phyloP scores from a whole-genome alignment of 2,113 vertebrate species.

The Alces alces region DNA sequence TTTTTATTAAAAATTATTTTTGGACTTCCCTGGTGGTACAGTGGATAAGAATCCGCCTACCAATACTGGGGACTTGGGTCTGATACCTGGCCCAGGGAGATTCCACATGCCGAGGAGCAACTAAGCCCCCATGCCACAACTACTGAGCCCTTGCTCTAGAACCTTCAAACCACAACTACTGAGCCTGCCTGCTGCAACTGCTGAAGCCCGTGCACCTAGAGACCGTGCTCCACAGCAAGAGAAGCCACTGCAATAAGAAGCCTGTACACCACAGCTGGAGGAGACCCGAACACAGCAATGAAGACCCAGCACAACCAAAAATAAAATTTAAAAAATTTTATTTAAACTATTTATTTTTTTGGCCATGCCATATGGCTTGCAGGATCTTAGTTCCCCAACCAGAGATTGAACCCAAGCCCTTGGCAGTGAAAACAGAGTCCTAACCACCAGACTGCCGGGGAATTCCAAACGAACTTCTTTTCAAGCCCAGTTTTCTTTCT shows the following conservation, averaged over 20 bases:
- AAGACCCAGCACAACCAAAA: background rate
- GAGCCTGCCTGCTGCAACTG: background rate
- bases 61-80: background rate
- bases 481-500: background rate
- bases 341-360: background rate
- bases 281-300: background rate
- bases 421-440: background rate
- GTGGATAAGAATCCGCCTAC: background rate
- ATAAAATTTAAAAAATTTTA: no score
- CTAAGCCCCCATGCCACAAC: background rate
- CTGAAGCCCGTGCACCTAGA: background rate
- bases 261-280: background rate
- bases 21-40: background rate
- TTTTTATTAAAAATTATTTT: background rate
- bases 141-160: background rate
- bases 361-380: background rate
- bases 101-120: background rate
- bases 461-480: background rate
- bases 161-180: background rate
- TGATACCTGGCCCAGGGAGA: background rate
- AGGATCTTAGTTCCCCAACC: background rate
- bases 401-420: background rate
- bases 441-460: background rate
- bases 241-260: background rate
- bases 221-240: background rate